These are phyloP conservation scores for Trisateles emortualis DNA, from an alignment of 2,888 invertebrate genomes.

Conservation along the genomic window DNA sequence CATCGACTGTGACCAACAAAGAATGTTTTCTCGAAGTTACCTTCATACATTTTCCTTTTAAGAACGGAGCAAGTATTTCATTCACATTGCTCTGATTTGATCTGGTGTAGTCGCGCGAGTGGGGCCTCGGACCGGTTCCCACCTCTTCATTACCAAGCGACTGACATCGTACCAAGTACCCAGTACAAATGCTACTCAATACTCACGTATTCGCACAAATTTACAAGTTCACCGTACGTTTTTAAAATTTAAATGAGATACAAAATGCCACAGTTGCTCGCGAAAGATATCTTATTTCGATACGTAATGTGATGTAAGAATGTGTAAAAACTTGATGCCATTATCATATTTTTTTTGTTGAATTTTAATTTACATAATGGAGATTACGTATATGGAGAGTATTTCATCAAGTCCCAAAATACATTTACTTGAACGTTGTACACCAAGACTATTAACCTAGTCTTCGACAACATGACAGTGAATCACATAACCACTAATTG, in stretches of 20 bases:
- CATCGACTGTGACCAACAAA: background rate
- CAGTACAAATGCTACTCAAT: constrained; percentile 23
- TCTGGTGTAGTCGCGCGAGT: constrained; percentile 45
- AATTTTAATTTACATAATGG: constrained; percentile 1
- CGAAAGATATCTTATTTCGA: constrained; percentile 32
- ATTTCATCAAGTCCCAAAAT: background rate
- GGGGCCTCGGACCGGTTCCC: constrained; percentile 61
- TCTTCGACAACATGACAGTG: constrained; percentile 13
- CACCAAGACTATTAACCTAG: constrained; percentile 13
- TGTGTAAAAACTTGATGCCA: constrained; percentile 4
- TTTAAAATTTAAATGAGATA: constrained; percentile 35
- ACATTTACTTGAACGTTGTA: constrained; percentile 7
- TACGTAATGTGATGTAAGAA: constrained; percentile 14
- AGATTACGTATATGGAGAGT: background rate
- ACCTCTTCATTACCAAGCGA: constrained; percentile 67
- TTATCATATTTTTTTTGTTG: background rate
- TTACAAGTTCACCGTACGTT: constrained; percentile 30
- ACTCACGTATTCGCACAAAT: constrained; percentile 30
- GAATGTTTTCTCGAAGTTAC: background rate
- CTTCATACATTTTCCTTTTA: constrained; percentile 13
- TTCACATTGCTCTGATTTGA: constrained; percentile 43
- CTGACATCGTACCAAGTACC: constrained; percentile 34
- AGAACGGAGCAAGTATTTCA: constrained; percentile 29
- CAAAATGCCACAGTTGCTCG: constrained; percentile 14
- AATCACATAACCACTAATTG: constrained; percentile 25